phyloP scores from a whole-genome alignment of 2,888 invertebrate genomes.

The Taphrorychus bicolor region DNA sequence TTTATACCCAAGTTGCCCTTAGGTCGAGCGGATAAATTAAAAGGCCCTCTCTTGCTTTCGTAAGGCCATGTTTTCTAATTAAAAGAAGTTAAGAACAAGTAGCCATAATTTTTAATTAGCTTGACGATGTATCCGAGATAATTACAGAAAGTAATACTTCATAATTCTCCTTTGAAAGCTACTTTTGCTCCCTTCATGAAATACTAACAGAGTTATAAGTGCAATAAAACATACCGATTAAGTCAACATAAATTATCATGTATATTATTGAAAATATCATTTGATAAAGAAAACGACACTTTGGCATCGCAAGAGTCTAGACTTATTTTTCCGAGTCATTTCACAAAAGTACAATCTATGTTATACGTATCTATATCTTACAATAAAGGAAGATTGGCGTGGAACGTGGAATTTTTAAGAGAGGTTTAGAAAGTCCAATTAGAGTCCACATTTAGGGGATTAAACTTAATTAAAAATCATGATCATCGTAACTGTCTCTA shows the following conservation, averaged over 20 bases:
- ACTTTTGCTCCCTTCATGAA: no score
- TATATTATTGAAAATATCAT: no score
- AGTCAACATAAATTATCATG: no score
- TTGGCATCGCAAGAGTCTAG: no score
- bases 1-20: not conserved
- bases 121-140: not conserved
- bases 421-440: no score
- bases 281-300: no score
- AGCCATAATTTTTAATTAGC: conserved; percentile 14
- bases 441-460: not conserved
- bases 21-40: not conserved
- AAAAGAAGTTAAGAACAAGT: conserved; percentile 1
- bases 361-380: no score
- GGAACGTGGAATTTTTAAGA: no score
- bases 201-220: no score
- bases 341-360: not conserved
- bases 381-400: no score
- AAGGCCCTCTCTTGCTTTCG: not conserved
- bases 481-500: conserved; percentile 55
- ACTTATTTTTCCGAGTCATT: not conserved
- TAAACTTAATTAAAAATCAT: conserved; percentile 51
- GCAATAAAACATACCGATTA: not conserved
- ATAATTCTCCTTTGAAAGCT: not conserved
- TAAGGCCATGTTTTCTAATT: conserved; percentile 12
- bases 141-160: not conserved